Percentiles rank a stretch among this genome's conserved stretches.
phyloP scores from a whole-genome alignment of 2,797 vertebrate species.

The Staurois parvus region DNA sequence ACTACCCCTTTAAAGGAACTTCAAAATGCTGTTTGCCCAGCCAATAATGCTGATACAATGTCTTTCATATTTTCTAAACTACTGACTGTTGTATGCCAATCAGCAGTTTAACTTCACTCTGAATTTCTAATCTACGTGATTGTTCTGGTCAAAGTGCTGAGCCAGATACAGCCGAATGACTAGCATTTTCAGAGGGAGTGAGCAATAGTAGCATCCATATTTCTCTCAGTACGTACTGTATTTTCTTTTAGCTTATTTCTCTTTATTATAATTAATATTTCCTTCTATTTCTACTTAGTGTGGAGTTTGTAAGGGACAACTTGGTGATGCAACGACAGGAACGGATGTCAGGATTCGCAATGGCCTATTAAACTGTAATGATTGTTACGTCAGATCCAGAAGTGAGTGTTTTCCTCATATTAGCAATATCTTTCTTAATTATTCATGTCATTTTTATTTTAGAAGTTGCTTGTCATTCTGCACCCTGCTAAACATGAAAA shows the following conservation, averaged over 20 bases:
- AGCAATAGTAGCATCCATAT: no score
- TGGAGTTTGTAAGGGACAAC: constrained; percentile 94
- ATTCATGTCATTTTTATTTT: not conserved
- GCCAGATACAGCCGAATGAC: no score
- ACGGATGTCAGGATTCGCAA: constrained; percentile 96
- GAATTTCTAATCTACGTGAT: no score
- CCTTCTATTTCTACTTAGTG: constrained; percentile 76
- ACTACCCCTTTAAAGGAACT: no score
- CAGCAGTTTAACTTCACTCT: no score
- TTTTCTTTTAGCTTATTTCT: not conserved
- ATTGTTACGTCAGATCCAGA: constrained; percentile 94
- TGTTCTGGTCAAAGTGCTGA: no score
- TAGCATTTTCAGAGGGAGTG: no score
- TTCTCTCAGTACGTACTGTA: no score
- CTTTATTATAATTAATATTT: constrained; percentile 25
- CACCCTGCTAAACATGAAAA: not conserved
- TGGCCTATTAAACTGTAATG: constrained; percentile 95
- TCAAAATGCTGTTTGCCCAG: no score
- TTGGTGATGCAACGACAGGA: constrained; percentile 91
- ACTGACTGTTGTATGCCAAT: no score
- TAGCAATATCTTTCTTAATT: not conserved
- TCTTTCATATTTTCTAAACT: no score
- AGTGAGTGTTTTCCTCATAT: constrained; percentile 81
- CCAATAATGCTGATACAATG: no score
- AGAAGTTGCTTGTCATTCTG: not conserved